Evolutionary conservation across 2,113 vertebrate species (phyloP).

Genomic region (Leucopsar rothschildi): DNA sequence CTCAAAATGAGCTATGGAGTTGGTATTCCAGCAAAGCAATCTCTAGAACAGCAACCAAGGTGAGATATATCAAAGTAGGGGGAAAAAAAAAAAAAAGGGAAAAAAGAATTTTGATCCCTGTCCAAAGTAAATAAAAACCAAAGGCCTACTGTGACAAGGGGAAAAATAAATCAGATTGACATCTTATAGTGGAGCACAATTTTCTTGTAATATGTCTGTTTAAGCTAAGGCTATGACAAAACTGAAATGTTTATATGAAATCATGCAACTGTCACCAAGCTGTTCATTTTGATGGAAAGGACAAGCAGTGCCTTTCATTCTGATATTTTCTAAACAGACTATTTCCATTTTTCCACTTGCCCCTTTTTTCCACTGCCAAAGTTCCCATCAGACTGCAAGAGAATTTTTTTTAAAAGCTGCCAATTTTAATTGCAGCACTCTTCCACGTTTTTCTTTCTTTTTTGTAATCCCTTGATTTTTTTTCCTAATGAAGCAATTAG

Average conservation of each 20-base stretch:
- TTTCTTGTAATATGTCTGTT: background rate
- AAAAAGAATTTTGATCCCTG: background rate
- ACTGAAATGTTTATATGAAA: conserved; percentile 2
- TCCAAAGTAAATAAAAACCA: conserved; percentile 16
- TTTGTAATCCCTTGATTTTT: background rate
- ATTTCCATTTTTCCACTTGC: background rate
- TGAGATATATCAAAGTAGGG: background rate
- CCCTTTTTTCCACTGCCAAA: background rate
- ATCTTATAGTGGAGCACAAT: background rate
- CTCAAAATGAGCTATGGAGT: background rate
- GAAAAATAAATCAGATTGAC: background rate
- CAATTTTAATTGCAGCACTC: background rate
- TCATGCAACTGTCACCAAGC: conserved; percentile 12
- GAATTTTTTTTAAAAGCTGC: background rate
- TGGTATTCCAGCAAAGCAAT: background rate
- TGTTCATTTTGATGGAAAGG: conserved; percentile 12
- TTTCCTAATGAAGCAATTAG: conserved; percentile 5
- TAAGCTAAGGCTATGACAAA: conserved; percentile 4
- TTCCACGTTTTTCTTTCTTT: background rate
- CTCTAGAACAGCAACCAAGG: background rate
- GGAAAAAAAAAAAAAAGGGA: background rate
- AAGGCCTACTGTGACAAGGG: background rate
- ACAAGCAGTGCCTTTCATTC: background rate
- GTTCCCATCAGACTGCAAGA: background rate
- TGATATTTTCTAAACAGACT: background rate